phyloP scores from a whole-genome alignment of 2,113 vertebrate species.

The Stercorarius parasiticus region DNA sequence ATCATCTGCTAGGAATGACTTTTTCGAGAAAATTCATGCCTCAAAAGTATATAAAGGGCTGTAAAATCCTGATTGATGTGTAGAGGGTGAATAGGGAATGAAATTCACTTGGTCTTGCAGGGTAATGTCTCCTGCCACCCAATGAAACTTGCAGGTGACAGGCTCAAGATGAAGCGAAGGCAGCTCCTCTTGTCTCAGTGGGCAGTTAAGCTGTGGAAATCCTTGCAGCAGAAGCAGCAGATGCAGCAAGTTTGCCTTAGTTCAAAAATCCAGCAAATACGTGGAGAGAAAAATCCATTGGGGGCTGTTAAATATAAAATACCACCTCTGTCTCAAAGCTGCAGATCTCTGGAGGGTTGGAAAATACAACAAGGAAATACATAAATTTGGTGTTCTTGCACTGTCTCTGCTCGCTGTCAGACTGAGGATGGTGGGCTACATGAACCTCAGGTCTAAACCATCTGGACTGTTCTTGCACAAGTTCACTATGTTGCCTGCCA shows the following conservation, averaged over 20 bases:
- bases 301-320: neutral
- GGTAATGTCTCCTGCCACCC: neutral
- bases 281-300: neutral
- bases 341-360: neutral
- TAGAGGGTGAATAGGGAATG: neutral
- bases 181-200: neutral
- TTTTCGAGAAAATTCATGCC: neutral
- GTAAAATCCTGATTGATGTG: neutral
- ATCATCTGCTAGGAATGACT: neutral
- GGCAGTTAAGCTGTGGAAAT: neutral
- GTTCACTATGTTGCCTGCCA: neutral
- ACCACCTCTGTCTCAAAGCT: neutral
- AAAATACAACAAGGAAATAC: neutral
- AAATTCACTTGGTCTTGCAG: neutral
- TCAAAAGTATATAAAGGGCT: neutral
- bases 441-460: neutral
- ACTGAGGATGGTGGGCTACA: neutral
- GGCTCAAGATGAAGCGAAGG: neutral
- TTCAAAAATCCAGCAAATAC: neutral
- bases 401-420: neutral
- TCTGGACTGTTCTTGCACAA: neutral
- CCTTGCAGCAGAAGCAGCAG: neutral
- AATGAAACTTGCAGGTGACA: neutral
- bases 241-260: neutral
- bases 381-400: neutral